phyloP scores from a whole-genome alignment of 2,888 invertebrate species.

The Yponomeuta cagnagella region DNA sequence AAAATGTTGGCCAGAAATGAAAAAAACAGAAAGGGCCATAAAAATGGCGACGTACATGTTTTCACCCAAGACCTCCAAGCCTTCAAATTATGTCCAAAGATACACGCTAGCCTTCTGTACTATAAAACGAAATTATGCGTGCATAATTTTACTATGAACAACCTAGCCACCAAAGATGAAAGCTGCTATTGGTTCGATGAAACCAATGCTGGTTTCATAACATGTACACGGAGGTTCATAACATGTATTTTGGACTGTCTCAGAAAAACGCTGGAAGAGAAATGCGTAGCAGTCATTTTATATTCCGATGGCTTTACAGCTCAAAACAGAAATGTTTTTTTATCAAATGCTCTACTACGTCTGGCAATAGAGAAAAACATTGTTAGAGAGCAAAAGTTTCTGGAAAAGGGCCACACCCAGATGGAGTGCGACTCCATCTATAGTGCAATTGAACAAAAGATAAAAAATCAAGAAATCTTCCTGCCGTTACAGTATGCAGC shows the following conservation, averaged over 20 bases:
- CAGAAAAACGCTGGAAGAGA: slow-evolving; percentile 15
- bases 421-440: slow-evolving; percentile 32
- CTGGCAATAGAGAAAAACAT: slow-evolving; percentile 14
- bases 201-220: slow-evolving; percentile 15
- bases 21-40: slow-evolving; percentile 22
- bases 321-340: slow-evolving; percentile 23
- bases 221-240: slow-evolving; percentile 17
- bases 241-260: slow-evolving; percentile 18
- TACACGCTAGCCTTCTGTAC: slow-evolving; percentile 25
- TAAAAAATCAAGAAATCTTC: slow-evolving; percentile 24
- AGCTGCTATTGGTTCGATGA: slow-evolving; percentile 25
- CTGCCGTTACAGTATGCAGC: slow-evolving; percentile 25
- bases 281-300: background rate
- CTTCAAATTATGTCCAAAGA: slow-evolving; percentile 25
- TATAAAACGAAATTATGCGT: slow-evolving; percentile 27
- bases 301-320: slow-evolving; percentile 22
- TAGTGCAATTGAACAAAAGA: slow-evolving; percentile 28
- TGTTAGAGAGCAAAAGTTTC: slow-evolving; percentile 15
- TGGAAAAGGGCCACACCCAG: slow-evolving; percentile 20
- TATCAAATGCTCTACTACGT: slow-evolving; percentile 23
- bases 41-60: slow-evolving; percentile 20
- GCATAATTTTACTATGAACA: slow-evolving; percentile 24
- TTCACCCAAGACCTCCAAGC: slow-evolving; percentile 27
- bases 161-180: slow-evolving; percentile 14
- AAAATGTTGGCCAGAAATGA: slow-evolving; percentile 26